phyloP scores from a whole-genome alignment of 2,888 invertebrate genomes.

The Acronicta alni region DNA sequence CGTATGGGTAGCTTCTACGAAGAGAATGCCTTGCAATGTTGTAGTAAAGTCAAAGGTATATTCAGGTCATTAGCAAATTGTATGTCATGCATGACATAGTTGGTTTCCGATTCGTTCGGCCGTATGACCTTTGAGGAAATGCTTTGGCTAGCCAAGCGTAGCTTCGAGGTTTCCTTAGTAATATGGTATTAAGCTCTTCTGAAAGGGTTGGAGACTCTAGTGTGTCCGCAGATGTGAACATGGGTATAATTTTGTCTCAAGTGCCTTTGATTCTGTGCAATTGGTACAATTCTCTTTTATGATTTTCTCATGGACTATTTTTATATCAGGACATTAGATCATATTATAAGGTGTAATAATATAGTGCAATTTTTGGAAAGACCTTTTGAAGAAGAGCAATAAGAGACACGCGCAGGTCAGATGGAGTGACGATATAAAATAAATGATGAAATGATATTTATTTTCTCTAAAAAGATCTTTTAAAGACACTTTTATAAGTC shows the following conservation, averaged over 20 bases:
- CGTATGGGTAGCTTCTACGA: no score
- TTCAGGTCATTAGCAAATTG: slow-evolving; percentile 4
- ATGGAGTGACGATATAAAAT: no score
- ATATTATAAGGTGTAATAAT: no score
- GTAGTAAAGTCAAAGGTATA: slow-evolving; percentile 6
- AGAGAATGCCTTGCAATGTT: neutral
- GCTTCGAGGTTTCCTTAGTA: neutral
- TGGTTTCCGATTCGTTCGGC: neutral
- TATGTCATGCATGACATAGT: neutral
- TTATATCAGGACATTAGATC: no score
- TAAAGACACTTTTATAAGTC: no score
- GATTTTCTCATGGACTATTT: no score
- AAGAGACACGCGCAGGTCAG: no score
- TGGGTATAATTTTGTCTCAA: neutral
- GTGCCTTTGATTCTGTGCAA: neutral
- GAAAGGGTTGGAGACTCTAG: neutral
- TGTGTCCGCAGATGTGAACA: neutral
- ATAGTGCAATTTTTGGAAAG: no score
- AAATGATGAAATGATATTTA: no score
- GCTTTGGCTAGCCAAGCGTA: neutral
- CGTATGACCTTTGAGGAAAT: slow-evolving; percentile 2
- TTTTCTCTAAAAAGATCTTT: no score
- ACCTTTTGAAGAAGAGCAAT: no score
- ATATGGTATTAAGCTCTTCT: neutral
- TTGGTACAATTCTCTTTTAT: no score